These are phyloP conservation scores for Chrysolina haemoptera DNA, from an alignment of 2,888 invertebrate genomes.

Conservation along the genomic window DNA sequence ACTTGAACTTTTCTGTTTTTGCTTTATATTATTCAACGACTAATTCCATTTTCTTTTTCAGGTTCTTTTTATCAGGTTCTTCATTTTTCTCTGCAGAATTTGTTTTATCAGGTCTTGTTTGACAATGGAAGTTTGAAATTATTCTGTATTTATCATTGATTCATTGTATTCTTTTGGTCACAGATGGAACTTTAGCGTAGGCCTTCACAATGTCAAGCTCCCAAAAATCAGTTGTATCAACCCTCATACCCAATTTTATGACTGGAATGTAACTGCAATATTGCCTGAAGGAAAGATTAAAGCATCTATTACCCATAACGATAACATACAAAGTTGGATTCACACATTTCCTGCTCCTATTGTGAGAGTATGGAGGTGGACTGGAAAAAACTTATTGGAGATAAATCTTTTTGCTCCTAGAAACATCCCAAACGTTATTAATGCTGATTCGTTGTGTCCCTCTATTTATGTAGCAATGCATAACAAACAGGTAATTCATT, in stretches of 20 bases:
- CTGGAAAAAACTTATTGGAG: conserved; percentile 76
- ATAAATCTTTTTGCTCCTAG: conserved; percentile 83
- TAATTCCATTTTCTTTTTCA: too few relatives aligned
- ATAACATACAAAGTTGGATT: conserved; percentile 60
- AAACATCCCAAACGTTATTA: conserved; percentile 53
- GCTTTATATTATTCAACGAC: too few relatives aligned
- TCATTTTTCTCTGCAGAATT: too few relatives aligned
- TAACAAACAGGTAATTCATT: conserved; percentile 76
- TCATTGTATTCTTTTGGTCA: conserved; percentile 40
- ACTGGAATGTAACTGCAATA: conserved; percentile 77
- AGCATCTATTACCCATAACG: conserved; percentile 71
- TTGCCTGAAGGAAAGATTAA: conserved; percentile 82
- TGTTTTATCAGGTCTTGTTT: too few relatives aligned
- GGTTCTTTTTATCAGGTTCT: too few relatives aligned
- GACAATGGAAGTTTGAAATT: background rate
- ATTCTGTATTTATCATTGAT: background rate
- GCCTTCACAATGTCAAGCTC: conserved; percentile 85
- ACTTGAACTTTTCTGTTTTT: too few relatives aligned
- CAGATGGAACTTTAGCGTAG: conserved; percentile 97
- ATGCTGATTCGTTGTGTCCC: conserved; percentile 71
- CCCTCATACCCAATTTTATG: conserved; percentile 58
- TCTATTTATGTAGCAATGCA: conserved; percentile 90
- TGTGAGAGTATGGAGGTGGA: conserved; percentile 89
- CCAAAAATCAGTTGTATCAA: conserved; percentile 68
- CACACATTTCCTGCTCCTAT: conserved; percentile 67